These are phyloP conservation scores for Halocaridina rubra DNA, from an alignment of 2,888 invertebrate genomes.

Conservation along the genomic window DNA sequence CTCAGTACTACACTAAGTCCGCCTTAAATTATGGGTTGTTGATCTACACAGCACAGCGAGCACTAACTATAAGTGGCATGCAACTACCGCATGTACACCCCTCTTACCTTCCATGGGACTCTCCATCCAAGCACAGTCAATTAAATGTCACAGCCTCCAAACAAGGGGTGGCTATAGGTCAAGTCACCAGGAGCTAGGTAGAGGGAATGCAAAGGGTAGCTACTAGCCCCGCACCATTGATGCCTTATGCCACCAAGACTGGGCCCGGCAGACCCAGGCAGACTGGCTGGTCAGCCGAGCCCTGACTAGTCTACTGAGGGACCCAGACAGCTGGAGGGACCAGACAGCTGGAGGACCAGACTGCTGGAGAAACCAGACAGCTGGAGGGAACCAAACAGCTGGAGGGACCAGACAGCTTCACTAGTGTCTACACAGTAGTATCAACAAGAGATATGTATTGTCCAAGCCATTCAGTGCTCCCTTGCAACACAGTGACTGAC, in stretches of 20 bases:
- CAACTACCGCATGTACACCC: constrained; percentile 6
- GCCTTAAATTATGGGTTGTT: constrained; percentile 48
- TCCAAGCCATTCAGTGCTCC: constrained; percentile 36
- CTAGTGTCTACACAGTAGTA: constrained; percentile 25
- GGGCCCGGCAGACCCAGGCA: constrained; percentile 26
- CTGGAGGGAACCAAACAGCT: constrained; percentile 17
- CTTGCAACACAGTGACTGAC: constrained; percentile 40
- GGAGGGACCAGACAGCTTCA: constrained; percentile 11
- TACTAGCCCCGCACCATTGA: constrained; percentile 34
- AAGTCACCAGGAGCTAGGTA: neutral
- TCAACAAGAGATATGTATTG: constrained; percentile 61
- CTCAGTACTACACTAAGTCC: constrained; percentile 52
- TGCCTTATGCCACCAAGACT: constrained; percentile 42
- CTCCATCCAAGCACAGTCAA: neutral
- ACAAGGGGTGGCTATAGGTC: neutral
- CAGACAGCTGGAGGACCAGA: neutral
- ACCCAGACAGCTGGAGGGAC: constrained; percentile 1
- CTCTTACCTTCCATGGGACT: neutral
- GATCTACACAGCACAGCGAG: constrained; percentile 62
- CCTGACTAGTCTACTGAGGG: constrained; percentile 46
- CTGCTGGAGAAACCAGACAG: neutral
- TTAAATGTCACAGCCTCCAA: neutral
- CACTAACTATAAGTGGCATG: constrained; percentile 50
- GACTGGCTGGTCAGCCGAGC: constrained; percentile 27
- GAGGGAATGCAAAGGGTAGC: constrained; percentile 7